Conservation (phyloP, 1,140 invertebrate genomes). For the Drepana arcuata region DNA sequence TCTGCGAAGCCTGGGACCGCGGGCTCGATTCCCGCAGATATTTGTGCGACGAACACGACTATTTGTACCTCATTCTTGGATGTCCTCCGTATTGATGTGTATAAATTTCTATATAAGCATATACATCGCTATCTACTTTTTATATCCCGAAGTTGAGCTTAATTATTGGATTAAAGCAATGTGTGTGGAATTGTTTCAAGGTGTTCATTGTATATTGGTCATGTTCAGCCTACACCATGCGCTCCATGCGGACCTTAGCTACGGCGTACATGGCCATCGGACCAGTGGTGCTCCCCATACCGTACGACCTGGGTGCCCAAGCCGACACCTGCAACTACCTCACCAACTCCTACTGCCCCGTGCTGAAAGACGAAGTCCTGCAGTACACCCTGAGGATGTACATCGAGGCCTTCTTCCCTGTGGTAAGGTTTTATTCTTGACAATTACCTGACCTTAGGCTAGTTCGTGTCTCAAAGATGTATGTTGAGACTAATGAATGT, state of each 20-base stretch:
- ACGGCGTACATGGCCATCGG: conserved; percentile 17
- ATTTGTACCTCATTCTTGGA: too few relatives aligned
- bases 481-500: too few relatives aligned
- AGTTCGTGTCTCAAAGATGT: too few relatives aligned
- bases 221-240: conserved; percentile 25
- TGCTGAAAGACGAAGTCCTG: conserved; percentile 24
- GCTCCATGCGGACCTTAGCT: conserved; percentile 22
- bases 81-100: too few relatives aligned
- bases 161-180: too few relatives aligned
- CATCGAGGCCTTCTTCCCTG: conserved; percentile 26
- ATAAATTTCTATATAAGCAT: too few relatives aligned
- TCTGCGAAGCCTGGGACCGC: too few relatives aligned
- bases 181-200: too few relatives aligned
- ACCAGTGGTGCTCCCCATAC: conserved; percentile 8
- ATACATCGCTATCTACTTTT: too few relatives aligned
- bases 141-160: too few relatives aligned
- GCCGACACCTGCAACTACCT: conserved; percentile 34
- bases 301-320: conserved; percentile 20
- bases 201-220: not conserved
- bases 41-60: too few relatives aligned
- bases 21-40: too few relatives aligned
- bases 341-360: conserved; percentile 32
- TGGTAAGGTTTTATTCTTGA: conserved; percentile 19
- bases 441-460: not conserved
- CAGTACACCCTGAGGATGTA: conserved; percentile 31